A percentile compares a stretch with the other conserved stretches of the same genome.
These are phyloP conservation scores for Oxyruncus cristatus DNA, from an alignment of 2,113 vertebrate genomes.

Conservation along the genomic window DNA sequence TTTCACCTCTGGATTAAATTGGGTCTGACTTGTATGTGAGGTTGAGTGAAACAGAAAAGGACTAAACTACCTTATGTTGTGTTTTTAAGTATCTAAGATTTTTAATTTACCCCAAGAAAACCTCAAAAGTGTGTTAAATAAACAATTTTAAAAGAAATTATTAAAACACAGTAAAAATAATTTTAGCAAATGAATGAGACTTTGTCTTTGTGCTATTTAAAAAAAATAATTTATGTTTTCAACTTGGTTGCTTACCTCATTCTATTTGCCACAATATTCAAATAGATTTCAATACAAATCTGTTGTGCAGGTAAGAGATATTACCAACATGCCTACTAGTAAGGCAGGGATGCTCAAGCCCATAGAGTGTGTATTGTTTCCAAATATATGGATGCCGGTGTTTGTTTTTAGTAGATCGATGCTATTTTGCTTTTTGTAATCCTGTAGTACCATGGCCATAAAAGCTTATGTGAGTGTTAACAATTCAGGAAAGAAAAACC, in stretches of 20 bases:
- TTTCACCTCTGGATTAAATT: background rate
- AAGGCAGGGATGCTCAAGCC: background rate
- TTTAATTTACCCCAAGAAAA: background rate
- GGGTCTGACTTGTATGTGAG: background rate
- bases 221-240: background rate
- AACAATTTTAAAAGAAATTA: background rate
- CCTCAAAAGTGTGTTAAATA: background rate
- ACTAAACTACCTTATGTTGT: background rate
- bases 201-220: background rate
- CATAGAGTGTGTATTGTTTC: background rate
- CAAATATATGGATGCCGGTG: background rate
- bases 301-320: background rate
- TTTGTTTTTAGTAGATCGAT: background rate
- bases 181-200: background rate
- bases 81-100: background rate
- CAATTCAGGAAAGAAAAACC: background rate
- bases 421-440: background rate
- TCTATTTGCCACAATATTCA: background rate
- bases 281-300: background rate
- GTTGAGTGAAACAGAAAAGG: background rate
- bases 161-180: background rate
- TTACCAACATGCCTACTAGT: rapidly evolving
- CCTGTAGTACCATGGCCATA: background rate
- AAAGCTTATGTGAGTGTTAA: background rate
- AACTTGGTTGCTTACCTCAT: background rate